These are phyloP conservation scores for Achroia grisella DNA, from an alignment of 1,140 invertebrate genomes.

Conservation along the genomic window DNA sequence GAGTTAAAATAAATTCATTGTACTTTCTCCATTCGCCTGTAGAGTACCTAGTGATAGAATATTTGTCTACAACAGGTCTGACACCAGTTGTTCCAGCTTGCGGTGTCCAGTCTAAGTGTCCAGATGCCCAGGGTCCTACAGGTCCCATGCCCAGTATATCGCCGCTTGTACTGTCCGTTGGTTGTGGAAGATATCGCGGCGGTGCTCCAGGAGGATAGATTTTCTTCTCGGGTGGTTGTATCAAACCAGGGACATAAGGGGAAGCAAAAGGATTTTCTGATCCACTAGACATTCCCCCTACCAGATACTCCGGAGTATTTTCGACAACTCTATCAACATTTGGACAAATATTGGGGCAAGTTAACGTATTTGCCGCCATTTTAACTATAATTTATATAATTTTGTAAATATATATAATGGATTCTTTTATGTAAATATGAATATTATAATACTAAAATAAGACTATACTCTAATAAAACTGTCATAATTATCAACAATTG, in stretches of 20 bases:
- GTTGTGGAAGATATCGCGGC: constrained; percentile 52
- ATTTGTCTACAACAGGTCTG: constrained; percentile 82
- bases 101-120: constrained; percentile 80
- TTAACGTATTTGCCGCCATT: constrained; percentile 24
- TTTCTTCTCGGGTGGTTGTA: constrained; percentile 44
- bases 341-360: constrained; percentile 52
- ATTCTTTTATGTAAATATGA: constrained; percentile 1
- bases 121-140: constrained; percentile 82
- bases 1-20: constrained; percentile 63
- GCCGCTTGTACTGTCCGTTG: constrained; percentile 54
- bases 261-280: constrained; percentile 23
- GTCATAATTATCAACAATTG: too few relatives aligned
- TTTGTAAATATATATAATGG: neutral
- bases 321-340: neutral
- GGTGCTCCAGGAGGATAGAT: constrained; percentile 46
- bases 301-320: constrained; percentile 12
- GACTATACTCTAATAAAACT: too few relatives aligned
- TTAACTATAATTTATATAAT: constrained; percentile 26
- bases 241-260: constrained; percentile 47
- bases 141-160: constrained; percentile 52
- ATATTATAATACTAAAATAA: constrained; percentile 4
- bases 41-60: constrained; percentile 81
- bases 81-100: constrained; percentile 80
- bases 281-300: constrained; percentile 16
- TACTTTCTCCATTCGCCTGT: constrained; percentile 80